Evolutionary conservation across 2,113 vertebrate species (phyloP), one percentile per base, ranked within the genome.

Genomic region (Pica pica): DNA sequence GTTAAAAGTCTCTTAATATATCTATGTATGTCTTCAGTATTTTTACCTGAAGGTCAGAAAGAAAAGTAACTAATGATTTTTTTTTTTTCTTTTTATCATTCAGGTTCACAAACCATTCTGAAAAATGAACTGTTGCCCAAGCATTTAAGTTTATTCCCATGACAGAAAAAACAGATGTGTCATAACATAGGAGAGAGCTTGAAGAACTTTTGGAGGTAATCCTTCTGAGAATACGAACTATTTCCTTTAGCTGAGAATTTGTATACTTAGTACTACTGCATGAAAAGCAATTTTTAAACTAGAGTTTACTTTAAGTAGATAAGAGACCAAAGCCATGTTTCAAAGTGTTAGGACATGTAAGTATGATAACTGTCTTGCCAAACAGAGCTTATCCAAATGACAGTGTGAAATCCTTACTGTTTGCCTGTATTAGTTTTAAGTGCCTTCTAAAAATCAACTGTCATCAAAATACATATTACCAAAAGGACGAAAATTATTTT

Each of bases 271-370:
- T 52, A 47, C 24, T 41, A 67, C 47, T 70, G 26, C 87, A 88
- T 33, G 64, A 78, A 88, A 89, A 95, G 75, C 82, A 75, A 80
- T 88, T 97, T 93, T 95, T 90, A 83, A 94, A 87, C 78, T 31
- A 33, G 31, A 69, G 87, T 85, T 95, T 95, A 95, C 84, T 85
- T 91, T 74, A 93, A 76, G 49, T 6, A 93, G 96, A 94, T 95
- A 96, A 93, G 87, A 94, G 63, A 86, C 71, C 78, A 88, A 87
- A 95, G 75, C 39, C 47, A 83, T 27, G 50, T 81, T 90, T 77
- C 87, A 91, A 73, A 83, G 55, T 69, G 69, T 87, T 84, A 42
- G 27, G 70, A 73, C 63, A 89, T 5, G 0, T 35, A 90, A 87
- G 47, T 41, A 42, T 7, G 47, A 68, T 61, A 86, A 92, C 50